phyloP scores from a whole-genome alignment of 1,140 invertebrate species.

The Bradynema listronoti region DNA sequence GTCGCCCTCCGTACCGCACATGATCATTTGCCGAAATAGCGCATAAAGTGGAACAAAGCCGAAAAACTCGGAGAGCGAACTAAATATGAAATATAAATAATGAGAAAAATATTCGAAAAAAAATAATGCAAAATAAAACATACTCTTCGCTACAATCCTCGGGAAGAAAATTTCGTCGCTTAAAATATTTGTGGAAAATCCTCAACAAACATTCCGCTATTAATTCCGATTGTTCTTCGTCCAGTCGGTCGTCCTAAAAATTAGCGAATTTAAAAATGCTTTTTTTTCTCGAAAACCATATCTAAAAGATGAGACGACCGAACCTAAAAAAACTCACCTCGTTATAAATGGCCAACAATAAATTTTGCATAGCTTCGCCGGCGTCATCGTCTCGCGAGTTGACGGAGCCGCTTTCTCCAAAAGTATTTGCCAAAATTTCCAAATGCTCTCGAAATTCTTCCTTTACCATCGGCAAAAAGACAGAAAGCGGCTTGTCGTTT shows the following conservation, averaged over 20 bases:
- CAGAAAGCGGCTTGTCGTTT: background rate
- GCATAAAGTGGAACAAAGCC: constrained; percentile 13
- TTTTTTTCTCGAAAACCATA: background rate
- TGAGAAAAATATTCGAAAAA: background rate
- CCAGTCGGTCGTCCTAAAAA: constrained; percentile 13
- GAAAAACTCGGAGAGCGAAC: constrained; percentile 10
- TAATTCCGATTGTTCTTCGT: constrained; percentile 14
- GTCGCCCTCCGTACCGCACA: constrained; percentile 13
- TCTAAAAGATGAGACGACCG: background rate
- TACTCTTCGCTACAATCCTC: constrained; percentile 19
- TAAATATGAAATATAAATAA: background rate
- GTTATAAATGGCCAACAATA: constrained; percentile 11
- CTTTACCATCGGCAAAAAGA: constrained; percentile 22
- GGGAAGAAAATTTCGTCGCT: background rate
- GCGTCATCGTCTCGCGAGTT: constrained; percentile 15
- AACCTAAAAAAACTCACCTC: constrained; percentile 10
- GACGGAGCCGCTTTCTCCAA: background rate
- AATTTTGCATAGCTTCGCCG: background rate
- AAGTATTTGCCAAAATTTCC: constrained; percentile 18
- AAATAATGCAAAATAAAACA: constrained; percentile 7
- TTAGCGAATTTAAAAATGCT: background rate
- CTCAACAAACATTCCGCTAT: constrained; percentile 26
- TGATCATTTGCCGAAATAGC: constrained; percentile 19
- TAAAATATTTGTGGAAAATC: constrained; percentile 20
- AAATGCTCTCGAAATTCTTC: constrained; percentile 32